Evolutionary conservation across 2,113 vertebrate species (phyloP).

Genomic region (Hippocampus comes): DNA sequence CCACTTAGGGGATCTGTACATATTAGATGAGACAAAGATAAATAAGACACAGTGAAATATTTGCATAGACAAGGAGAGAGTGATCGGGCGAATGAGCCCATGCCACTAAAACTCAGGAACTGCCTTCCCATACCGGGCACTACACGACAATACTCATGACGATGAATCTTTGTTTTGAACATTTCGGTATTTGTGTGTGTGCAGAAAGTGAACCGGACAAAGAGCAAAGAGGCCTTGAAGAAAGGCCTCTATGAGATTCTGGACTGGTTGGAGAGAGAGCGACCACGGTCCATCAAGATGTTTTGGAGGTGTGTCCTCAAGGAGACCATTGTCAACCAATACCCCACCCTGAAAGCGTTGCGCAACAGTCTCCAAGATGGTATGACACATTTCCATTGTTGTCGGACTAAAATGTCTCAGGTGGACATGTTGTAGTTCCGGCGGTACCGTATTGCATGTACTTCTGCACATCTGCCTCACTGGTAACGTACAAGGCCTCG

Average conservation of each 20-base stretch:
- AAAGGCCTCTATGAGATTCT: slow-evolving; percentile 53
- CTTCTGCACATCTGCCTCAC: too few relatives aligned
- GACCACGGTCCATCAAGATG: background rate
- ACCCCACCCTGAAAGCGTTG: slow-evolving; percentile 46
- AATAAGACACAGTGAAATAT: too few relatives aligned
- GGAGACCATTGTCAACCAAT: slow-evolving; percentile 48
- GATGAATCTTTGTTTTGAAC: background rate
- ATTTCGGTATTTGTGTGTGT: background rate
- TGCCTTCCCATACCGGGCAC: too few relatives aligned
- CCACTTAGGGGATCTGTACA: background rate
- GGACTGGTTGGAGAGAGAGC: slow-evolving; percentile 56
- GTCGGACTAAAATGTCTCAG: background rate
- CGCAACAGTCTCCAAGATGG: slow-evolving; percentile 55
- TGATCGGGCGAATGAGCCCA: too few relatives aligned
- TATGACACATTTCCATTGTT: slow-evolving; percentile 31
- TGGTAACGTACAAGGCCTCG: too few relatives aligned
- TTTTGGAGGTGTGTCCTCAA: slow-evolving; percentile 67
- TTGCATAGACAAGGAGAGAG: too few relatives aligned
- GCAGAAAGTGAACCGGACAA: slow-evolving; percentile 59
- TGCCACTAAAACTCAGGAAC: too few relatives aligned
- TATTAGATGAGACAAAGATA: too few relatives aligned
- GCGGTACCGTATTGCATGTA: too few relatives aligned
- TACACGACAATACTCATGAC: background rate
- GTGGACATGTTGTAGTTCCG: background rate
- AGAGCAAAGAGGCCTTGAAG: slow-evolving; percentile 25